Percentiles rank a stretch among this genome's conserved stretches.
Evolutionary conservation across 1,140 invertebrate genomes (phyloP).

Genomic region (Ips typographus): DNA sequence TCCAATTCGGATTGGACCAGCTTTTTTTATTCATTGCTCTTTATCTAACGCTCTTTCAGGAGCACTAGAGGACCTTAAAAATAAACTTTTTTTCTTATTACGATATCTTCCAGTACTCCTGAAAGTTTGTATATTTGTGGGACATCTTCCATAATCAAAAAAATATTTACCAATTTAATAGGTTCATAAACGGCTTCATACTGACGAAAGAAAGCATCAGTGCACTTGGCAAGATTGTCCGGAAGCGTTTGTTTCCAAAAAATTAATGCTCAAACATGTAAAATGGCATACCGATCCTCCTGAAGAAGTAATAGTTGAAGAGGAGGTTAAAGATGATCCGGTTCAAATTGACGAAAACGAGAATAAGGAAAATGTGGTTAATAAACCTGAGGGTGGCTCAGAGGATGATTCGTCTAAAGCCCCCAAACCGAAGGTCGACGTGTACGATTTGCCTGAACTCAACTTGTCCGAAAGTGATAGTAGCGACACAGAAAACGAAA

Average conservation of each 20-base stretch:
- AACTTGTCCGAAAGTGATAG: constrained; percentile 80
- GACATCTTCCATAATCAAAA: constrained; percentile 52
- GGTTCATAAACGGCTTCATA: constrained; percentile 76
- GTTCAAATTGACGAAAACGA: constrained; percentile 47
- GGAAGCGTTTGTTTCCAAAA: constrained; percentile 79
- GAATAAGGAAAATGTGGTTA: constrained; percentile 43
- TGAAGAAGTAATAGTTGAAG: constrained; percentile 45
- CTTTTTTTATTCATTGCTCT: too few relatives aligned
- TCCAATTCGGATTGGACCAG: too few relatives aligned
- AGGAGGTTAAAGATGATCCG: constrained; percentile 48
- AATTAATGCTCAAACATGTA: constrained; percentile 71
- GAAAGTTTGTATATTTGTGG: too few relatives aligned
- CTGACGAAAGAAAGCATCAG: constrained; percentile 65
- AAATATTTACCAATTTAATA: constrained; percentile 3
- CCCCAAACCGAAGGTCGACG: constrained; percentile 62
- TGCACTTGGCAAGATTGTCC: constrained; percentile 69
- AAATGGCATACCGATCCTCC: constrained; percentile 56
- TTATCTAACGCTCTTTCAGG: too few relatives aligned
- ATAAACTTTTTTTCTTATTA: too few relatives aligned
- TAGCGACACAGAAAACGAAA: constrained; percentile 70
- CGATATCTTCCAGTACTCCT: too few relatives aligned
- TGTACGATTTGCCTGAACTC: constrained; percentile 74
- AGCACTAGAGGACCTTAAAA: too few relatives aligned
- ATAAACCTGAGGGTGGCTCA: constrained; percentile 32
- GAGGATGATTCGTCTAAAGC: constrained; percentile 64